These are phyloP conservation scores for Melanotaenia nigrans DNA, from an alignment of 2,797 vertebrate genomes.

Conservation along the genomic window DNA sequence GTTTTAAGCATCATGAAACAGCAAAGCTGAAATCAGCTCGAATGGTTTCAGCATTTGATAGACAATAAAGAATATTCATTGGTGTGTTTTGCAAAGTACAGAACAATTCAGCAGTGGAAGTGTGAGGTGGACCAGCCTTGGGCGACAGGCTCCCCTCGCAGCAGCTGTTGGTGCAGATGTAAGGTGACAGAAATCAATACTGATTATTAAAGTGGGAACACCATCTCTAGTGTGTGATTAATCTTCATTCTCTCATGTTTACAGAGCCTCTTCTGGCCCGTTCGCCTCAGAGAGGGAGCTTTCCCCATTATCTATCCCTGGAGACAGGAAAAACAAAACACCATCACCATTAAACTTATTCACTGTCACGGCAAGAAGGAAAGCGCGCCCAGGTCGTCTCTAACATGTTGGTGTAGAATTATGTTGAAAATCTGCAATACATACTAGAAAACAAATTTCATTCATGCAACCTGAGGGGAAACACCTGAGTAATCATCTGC, in stretches of 20 bases:
- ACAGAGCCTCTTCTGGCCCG: slow-evolving; percentile 72
- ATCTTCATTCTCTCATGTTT: slow-evolving; percentile 83
- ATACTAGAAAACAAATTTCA: neutral
- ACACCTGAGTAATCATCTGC: no score
- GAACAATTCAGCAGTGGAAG: slow-evolving; percentile 56
- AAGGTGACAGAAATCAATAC: slow-evolving; percentile 85
- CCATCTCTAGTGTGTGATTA: slow-evolving; percentile 81
- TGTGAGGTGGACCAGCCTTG: slow-evolving; percentile 65
- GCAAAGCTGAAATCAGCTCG: slow-evolving; percentile 17
- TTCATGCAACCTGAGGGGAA: neutral
- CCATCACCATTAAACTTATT: slow-evolving; percentile 72
- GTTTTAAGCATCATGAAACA: no score
- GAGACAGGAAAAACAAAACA: slow-evolving; percentile 74
- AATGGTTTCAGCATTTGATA: slow-evolving; percentile 37
- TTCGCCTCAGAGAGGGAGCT: slow-evolving; percentile 56
- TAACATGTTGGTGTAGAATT: no score
- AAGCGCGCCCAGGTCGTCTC: slow-evolving; percentile 4
- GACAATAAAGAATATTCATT: slow-evolving; percentile 51
- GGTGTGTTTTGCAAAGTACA: slow-evolving; percentile 23
- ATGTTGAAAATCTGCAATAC: neutral
- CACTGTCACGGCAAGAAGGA: slow-evolving; percentile 52
- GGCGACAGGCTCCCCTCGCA: slow-evolving; percentile 57
- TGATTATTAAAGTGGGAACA: slow-evolving; percentile 83
- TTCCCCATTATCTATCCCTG: slow-evolving; percentile 72
- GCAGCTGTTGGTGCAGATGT: slow-evolving; percentile 81